phyloP scores from a whole-genome alignment of 2,888 invertebrate species.

The Lasioglossum marginatum region DNA sequence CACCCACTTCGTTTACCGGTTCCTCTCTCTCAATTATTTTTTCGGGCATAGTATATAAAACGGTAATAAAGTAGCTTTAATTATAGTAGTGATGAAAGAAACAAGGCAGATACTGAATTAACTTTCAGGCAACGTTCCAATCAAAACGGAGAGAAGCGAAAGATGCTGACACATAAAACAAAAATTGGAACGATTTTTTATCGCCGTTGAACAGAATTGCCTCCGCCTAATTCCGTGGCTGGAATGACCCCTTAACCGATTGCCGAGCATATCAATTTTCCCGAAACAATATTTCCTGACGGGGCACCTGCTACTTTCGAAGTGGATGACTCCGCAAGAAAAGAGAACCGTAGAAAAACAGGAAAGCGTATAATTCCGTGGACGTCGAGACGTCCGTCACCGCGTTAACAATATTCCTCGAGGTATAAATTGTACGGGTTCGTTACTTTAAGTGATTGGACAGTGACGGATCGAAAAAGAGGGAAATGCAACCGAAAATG shows the following conservation, averaged over 20 bases:
- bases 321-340: conserved; percentile 28
- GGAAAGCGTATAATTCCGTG: not conserved
- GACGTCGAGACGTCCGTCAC: not conserved
- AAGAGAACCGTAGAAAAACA: not conserved
- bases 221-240: not conserved
- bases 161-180: not conserved
- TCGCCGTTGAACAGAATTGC: no score
- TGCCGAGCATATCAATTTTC: not conserved
- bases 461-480: conserved; percentile 42
- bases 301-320: not conserved
- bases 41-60: no score
- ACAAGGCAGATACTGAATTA: not conserved
- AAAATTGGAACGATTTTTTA: not conserved
- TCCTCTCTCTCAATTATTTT: not conserved
- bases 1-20: conserved; percentile 45
- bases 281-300: conserved; percentile 25
- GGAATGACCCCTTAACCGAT: not conserved
- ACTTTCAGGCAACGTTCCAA: not conserved
- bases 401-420: conserved; percentile 14
- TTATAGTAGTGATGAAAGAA: not conserved
- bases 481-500: conserved; percentile 24
- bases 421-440: not conserved
- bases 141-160: not conserved
- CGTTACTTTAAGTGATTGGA: conserved; percentile 26
- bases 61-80: no score